Percentiles rank a stretch among this genome's conserved stretches.
These are phyloP conservation scores for Hippocampus abdominalis DNA, from an alignment of 2,113 vertebrate species.

Conservation along the genomic window DNA sequence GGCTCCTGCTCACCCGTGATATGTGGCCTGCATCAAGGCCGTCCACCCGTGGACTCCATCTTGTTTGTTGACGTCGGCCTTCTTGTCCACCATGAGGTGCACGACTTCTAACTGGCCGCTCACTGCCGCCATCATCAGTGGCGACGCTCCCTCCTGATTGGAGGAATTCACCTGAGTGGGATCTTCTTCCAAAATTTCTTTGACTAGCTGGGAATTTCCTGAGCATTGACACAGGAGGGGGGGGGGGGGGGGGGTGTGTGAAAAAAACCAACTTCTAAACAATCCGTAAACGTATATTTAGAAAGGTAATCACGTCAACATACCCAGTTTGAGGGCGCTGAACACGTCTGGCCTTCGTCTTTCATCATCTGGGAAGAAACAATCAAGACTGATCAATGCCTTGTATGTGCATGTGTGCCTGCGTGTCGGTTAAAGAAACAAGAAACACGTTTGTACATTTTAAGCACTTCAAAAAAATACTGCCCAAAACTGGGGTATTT, in stretches of 20 bases:
- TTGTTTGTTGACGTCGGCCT: slow-evolving; percentile 86
- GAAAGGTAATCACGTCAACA: slow-evolving; percentile 29
- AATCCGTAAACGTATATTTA: neutral
- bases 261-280: neutral
- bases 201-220: slow-evolving; percentile 91
- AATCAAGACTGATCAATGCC: neutral
- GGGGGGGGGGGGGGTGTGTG: no score
- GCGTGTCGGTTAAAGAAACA: no score
- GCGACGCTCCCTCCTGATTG: slow-evolving; percentile 89
- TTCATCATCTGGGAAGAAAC: slow-evolving; percentile 81
- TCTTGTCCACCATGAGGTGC: slow-evolving; percentile 89
- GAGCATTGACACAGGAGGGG: slow-evolving; percentile 12
- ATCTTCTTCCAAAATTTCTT: slow-evolving; percentile 91
- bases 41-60: slow-evolving; percentile 93
- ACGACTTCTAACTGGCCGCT: slow-evolving; percentile 88
- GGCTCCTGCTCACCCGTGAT: slow-evolving; percentile 80
- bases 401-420: neutral
- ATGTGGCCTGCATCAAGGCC: slow-evolving; percentile 96
- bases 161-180: slow-evolving; percentile 84
- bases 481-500: no score
- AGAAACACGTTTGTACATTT: neutral
- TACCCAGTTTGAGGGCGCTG: slow-evolving; percentile 90
- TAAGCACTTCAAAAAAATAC: neutral
- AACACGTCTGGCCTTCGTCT: slow-evolving; percentile 90
- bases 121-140: slow-evolving; percentile 93